Evolutionary conservation across 2,113 vertebrate species (phyloP).

Genomic region (Pterocles gutturalis): DNA sequence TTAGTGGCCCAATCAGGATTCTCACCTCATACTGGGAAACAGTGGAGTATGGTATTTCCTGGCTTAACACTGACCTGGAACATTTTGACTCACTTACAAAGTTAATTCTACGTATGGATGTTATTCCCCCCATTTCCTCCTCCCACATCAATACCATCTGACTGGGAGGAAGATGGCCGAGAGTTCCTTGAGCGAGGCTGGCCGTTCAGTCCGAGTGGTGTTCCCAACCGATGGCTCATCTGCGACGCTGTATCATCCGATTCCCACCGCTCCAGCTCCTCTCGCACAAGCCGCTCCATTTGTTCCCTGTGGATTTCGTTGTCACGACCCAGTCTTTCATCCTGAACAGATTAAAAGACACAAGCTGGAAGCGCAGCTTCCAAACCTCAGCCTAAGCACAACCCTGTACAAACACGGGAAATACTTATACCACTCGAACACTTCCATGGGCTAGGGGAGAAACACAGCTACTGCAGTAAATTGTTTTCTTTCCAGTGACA

Average conservation of each 20-base stretch:
- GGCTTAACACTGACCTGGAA: not conserved
- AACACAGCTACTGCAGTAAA: not conserved
- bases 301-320: slow-evolving; percentile 89
- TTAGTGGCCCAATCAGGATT: not conserved
- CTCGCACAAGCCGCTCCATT: slow-evolving; percentile 91
- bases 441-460: not conserved
- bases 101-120: slow-evolving; percentile 74
- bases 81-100: not conserved
- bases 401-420: fast-evolving
- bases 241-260: slow-evolving; percentile 89
- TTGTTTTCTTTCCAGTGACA: not conserved
- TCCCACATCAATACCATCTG: slow-evolving; percentile 82
- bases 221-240: slow-evolving; percentile 83
- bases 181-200: slow-evolving; percentile 80
- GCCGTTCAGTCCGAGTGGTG: slow-evolving; percentile 68
- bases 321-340: slow-evolving; percentile 89
- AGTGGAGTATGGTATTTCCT: not conserved
- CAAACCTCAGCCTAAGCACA: not conserved
- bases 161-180: slow-evolving; percentile 88
- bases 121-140: slow-evolving; percentile 56
- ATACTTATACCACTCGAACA: not conserved
- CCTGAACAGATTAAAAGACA: slow-evolving; percentile 69
- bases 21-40: not conserved
- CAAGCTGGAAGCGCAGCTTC: not conserved
- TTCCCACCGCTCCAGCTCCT: slow-evolving; percentile 94